Evolutionary conservation across 2,113 vertebrate species (phyloP).

Genomic region (Antennarius striatus): DNA sequence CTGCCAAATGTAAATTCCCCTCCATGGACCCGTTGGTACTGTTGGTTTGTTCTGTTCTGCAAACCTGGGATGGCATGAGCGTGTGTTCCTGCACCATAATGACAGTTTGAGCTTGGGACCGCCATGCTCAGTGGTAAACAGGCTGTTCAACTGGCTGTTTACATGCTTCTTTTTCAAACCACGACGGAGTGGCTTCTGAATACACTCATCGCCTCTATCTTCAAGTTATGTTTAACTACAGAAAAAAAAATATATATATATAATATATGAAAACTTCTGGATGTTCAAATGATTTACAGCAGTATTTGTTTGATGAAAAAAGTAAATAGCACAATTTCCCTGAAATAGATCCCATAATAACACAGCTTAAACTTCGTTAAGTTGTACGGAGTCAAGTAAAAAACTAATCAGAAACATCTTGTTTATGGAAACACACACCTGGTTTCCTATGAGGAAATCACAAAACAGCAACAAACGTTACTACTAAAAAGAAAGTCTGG

Average conservation of each 20-base stretch:
- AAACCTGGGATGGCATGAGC: not conserved
- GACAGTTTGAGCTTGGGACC: constrained; percentile 35
- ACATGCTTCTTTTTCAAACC: constrained; percentile 14
- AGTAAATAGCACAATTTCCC: too few relatives aligned
- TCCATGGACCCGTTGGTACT: constrained; percentile 15
- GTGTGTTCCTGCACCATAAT: constrained; percentile 23
- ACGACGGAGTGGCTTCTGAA: not conserved
- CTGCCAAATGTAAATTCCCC: constrained; percentile 48
- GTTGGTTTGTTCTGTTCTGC: constrained; percentile 12
- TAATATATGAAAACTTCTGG: too few relatives aligned
- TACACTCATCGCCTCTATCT: not conserved
- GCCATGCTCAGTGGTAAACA: not conserved
- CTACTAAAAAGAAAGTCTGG: too few relatives aligned
- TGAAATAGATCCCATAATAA: too few relatives aligned
- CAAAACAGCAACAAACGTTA: not conserved
- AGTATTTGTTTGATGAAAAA: too few relatives aligned
- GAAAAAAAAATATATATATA: too few relatives aligned
- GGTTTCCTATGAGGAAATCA: not conserved
- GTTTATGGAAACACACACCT: not conserved
- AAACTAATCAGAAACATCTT: too few relatives aligned
- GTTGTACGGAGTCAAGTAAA: too few relatives aligned
- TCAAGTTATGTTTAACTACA: too few relatives aligned
- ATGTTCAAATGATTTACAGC: too few relatives aligned
- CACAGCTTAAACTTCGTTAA: too few relatives aligned
- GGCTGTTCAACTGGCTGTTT: constrained; percentile 33